Evolutionary conservation across 92 coral and sea anemone species (phyloP).

Genomic region (Meandrina meandrites): DNA sequence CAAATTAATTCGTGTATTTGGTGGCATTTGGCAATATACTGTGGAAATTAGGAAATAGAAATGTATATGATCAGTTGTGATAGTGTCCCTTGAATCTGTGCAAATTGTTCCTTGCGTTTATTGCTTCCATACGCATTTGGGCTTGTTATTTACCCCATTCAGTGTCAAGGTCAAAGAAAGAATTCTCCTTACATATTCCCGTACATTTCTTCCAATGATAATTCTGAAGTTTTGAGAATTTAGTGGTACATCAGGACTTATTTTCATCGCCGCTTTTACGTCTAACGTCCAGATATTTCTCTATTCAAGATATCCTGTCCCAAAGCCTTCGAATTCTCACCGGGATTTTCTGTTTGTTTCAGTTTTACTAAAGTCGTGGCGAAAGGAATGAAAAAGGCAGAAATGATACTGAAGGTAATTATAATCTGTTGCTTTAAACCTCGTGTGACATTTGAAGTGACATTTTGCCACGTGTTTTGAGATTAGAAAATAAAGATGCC

Average conservation of each 20-base stretch:
- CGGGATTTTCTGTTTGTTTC: not conserved
- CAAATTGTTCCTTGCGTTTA: not conserved
- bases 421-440: not conserved
- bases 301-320: not conserved
- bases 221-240: too few relatives aligned
- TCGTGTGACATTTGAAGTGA: not conserved
- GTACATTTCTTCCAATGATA: not conserved
- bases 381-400: slow-evolving; percentile 98
- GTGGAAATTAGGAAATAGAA: too few relatives aligned
- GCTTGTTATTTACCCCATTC: too few relatives aligned
- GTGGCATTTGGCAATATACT: too few relatives aligned
- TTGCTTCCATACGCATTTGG: not conserved
- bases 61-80: too few relatives aligned
- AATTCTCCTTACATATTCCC: not conserved
- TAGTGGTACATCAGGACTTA: not conserved
- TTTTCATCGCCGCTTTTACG: not conserved
- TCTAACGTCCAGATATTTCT: not conserved
- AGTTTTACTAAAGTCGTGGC: slow-evolving; percentile 96
- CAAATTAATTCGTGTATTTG: too few relatives aligned
- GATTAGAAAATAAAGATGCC: not conserved
- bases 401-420: slow-evolving; percentile 95
- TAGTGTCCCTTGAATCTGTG: too few relatives aligned
- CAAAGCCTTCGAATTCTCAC: not conserved
- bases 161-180: not conserved
- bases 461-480: not conserved